Percentiles rank a stretch among this genome's conserved stretches.
Conservation (phyloP, 2,888 invertebrate genomes). For the Pseudococcus longispinus region DNA sequence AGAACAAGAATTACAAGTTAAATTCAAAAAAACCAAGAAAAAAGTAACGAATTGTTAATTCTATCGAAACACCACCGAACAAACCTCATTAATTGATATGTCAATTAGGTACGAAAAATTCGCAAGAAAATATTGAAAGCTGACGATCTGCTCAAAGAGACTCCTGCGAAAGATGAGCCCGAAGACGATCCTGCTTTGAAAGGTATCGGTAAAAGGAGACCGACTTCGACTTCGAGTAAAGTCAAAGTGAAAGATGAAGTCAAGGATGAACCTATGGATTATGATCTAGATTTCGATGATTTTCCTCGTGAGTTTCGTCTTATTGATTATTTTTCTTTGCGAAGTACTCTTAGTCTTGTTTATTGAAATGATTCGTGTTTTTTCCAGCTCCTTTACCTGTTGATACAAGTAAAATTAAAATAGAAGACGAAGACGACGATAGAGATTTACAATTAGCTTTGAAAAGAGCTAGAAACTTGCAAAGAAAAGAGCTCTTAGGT, state of each 20-base stretch:
- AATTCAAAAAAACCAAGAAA: slow-evolving; percentile 88
- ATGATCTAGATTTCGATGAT: slow-evolving; percentile 71
- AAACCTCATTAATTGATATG: slow-evolving; percentile 43
- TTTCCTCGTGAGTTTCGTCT: slow-evolving; percentile 62
- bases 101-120: slow-evolving; percentile 69
- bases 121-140: slow-evolving; percentile 73
- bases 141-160: slow-evolving; percentile 69
- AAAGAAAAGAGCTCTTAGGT: too few species aligned
- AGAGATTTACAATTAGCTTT: slow-evolving; percentile 73
- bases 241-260: slow-evolving; percentile 56
- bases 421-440: slow-evolving; percentile 72
- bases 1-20: slow-evolving; percentile 79
- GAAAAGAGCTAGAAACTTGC: slow-evolving; percentile 64
- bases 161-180: slow-evolving; percentile 48
- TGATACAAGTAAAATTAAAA: slow-evolving; percentile 47
- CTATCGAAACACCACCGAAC: neutral
- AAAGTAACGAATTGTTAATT: slow-evolving; percentile 1
- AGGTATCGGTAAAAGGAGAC: slow-evolving; percentile 59
- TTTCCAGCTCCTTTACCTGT: slow-evolving; percentile 20
- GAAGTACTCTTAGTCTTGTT: neutral
- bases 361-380: neutral
- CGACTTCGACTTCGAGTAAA: neutral
- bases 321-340: neutral
- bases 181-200: slow-evolving; percentile 57
- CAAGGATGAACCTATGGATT: slow-evolving; percentile 66